Base-by-base conservation (phyloP, 2,888 invertebrate species). In the Celastrina argiolus region DNA sequence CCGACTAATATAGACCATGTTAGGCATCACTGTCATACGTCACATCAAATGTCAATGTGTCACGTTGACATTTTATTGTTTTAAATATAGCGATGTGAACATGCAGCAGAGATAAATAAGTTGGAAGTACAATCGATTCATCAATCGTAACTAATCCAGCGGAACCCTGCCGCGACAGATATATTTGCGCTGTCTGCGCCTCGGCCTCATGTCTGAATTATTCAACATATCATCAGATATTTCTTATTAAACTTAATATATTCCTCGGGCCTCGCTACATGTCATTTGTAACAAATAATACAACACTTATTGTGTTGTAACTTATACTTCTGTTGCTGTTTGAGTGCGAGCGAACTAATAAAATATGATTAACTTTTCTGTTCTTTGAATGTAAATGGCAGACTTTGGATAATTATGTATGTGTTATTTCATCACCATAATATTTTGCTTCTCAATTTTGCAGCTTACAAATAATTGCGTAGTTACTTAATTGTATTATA, bases 161-260 rank as follows among this genome's bases (percentile, higher is more conserved):
- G 56, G 28, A 56, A 59, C 34, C 16, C n/a, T 61, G 61, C 22
- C 61, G 61, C 61, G 61, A 39, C 61, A 26, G 26, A 61, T 61
- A 26, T 61, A 39, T 61, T 59, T 34, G 16, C 18, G 3, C 59
- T 18, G 22, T 36, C 39, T 39, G 14, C 2, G 18, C 31, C 36
- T 39, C 31, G 14, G 56, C 12, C 18, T 18, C 22, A 16, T 61
- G 18, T 61, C 16, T 61, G 36, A 61, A 39, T 39, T 18, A 61
- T 61, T 61, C 61, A 59, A 39, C 61, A 61, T 39, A 18, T 26
- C 61, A 61, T 18, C 61, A 61, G 22, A 61, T 61, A 61, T 39
- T 39, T 61, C 61, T 61, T 61, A 61, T 39, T 36, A 39, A 61
- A 36, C 36, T 61, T 61, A 39, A 61, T 61, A 36, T 59, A 59